phyloP scores from a whole-genome alignment of 2,888 invertebrate genomes.

The Podotricha telesiphe region DNA sequence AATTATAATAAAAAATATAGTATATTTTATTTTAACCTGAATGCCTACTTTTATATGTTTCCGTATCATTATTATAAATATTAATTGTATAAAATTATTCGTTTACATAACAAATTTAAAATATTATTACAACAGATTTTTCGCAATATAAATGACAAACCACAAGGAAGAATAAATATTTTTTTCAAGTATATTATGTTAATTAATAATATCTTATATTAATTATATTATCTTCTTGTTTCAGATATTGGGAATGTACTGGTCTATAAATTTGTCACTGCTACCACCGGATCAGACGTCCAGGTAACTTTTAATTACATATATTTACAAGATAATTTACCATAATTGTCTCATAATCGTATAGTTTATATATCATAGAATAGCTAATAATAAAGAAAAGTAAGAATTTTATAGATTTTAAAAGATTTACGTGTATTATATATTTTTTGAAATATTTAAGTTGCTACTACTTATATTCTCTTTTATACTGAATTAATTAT shows the following conservation, averaged over 20 bases:
- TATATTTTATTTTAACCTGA: neutral
- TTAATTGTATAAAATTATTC: neutral
- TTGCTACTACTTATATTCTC: too few species aligned
- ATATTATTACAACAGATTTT: neutral
- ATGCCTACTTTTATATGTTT: constrained; percentile 2
- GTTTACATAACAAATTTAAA: constrained; percentile 1
- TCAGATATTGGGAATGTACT: constrained; percentile 78
- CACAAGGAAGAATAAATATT: too few species aligned
- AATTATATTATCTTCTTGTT: constrained; percentile 53
- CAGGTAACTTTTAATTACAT: too few species aligned
- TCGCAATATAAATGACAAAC: too few species aligned
- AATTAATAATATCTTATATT: neutral
- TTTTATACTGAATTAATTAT: neutral
- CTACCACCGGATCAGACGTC: constrained; percentile 74
- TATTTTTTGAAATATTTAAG: neutral
- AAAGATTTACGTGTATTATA: neutral
- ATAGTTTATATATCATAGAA: neutral
- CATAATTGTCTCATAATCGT: too few species aligned
- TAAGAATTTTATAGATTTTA: neutral
- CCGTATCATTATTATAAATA: neutral
- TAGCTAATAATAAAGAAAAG: too few species aligned
- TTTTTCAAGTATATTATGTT: neutral
- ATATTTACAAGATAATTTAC: too few species aligned
- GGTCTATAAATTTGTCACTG: constrained; percentile 62
- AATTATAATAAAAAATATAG: neutral